A percentile compares a stretch with the other conserved stretches of the same genome.
Evolutionary conservation across 2,888 invertebrate species (phyloP).

Genomic region (Diogma glabrata): DNA sequence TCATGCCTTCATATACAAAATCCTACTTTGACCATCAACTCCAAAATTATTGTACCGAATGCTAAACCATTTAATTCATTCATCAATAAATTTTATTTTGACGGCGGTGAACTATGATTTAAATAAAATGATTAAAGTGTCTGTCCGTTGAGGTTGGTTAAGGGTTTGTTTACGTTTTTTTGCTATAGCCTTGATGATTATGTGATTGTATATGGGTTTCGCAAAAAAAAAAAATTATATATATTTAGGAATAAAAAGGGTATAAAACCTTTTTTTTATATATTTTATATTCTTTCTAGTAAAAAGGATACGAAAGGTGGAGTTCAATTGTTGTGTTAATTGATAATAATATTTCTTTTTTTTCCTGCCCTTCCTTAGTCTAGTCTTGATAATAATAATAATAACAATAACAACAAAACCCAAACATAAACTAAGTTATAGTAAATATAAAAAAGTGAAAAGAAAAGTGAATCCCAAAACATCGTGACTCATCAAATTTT

Average conservation of each 20-base stretch:
- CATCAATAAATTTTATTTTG: too few species aligned
- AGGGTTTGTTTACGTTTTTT: constrained; percentile 4
- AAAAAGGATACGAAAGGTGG: constrained; percentile 9
- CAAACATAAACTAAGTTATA: constrained; percentile 5
- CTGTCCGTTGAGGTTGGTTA: constrained; percentile 10
- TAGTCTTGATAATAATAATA: constrained; percentile 5
- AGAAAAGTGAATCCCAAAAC: constrained; percentile 8
- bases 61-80: too few species aligned
- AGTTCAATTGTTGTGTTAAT: constrained; percentile 9
- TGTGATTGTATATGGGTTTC: constrained; percentile 9
- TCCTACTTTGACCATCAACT: too few species aligned
- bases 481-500: constrained; percentile 8
- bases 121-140: constrained; percentile 6
- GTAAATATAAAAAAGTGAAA: constrained; percentile 1
- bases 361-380: constrained; percentile 3
- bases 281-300: too few species aligned
- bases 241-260: constrained; percentile 6
- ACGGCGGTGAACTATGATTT: too few species aligned
- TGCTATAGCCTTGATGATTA: constrained; percentile 3
- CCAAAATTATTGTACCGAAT: too few species aligned
- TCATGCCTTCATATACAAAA: too few species aligned
- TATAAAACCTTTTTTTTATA: constrained; percentile 9
- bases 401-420: background rate
- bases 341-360: constrained; percentile 8
- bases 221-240: too few species aligned